These are phyloP conservation scores for Cephus pulcher DNA, from an alignment of 2,888 invertebrate genomes.

Conservation along the genomic window DNA sequence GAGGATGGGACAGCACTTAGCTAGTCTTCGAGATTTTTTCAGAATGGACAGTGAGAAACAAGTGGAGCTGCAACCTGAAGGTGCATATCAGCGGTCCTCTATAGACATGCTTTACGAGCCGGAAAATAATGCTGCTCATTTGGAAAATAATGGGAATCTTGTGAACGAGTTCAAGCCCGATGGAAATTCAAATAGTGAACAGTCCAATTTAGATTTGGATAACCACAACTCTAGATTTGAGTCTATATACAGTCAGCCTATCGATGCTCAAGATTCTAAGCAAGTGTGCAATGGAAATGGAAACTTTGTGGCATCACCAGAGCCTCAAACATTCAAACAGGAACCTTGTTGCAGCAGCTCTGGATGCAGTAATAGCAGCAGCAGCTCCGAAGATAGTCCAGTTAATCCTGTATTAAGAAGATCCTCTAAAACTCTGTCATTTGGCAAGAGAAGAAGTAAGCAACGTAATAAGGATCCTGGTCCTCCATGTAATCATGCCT, in stretches of 20 bases:
- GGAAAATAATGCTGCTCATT: slow-evolving; percentile 11
- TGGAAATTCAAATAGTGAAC: slow-evolving; percentile 55
- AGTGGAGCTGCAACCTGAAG: background rate
- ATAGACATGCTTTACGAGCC: background rate
- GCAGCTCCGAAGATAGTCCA: slow-evolving; percentile 61
- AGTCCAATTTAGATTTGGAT: slow-evolving; percentile 54
- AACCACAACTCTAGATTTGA: slow-evolving; percentile 65
- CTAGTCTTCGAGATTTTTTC: slow-evolving; percentile 64
- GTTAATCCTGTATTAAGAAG: slow-evolving; percentile 58
- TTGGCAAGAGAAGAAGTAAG: slow-evolving; percentile 60
- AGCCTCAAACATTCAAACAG: slow-evolving; percentile 42
- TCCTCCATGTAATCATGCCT: slow-evolving; percentile 59
- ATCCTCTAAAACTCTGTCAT: slow-evolving; percentile 62
- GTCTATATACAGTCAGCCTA: slow-evolving; percentile 61
- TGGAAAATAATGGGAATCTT: slow-evolving; percentile 45
- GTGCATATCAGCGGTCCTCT: background rate
- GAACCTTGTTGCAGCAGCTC: slow-evolving; percentile 49
- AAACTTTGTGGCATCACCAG: slow-evolving; percentile 46
- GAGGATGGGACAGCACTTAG: slow-evolving; percentile 66
- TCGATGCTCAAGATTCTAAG: slow-evolving; percentile 56
- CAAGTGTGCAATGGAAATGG: slow-evolving; percentile 55
- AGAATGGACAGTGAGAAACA: slow-evolving; percentile 58
- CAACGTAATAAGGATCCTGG: slow-evolving; percentile 59
- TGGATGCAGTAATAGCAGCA: slow-evolving; percentile 58
- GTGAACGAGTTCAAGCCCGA: slow-evolving; percentile 51